Percentiles rank a stretch among this genome's conserved stretches.
These are phyloP conservation scores for Ammodytes marinus DNA, from an alignment of 2,113 vertebrate species.

Conservation along the genomic window DNA sequence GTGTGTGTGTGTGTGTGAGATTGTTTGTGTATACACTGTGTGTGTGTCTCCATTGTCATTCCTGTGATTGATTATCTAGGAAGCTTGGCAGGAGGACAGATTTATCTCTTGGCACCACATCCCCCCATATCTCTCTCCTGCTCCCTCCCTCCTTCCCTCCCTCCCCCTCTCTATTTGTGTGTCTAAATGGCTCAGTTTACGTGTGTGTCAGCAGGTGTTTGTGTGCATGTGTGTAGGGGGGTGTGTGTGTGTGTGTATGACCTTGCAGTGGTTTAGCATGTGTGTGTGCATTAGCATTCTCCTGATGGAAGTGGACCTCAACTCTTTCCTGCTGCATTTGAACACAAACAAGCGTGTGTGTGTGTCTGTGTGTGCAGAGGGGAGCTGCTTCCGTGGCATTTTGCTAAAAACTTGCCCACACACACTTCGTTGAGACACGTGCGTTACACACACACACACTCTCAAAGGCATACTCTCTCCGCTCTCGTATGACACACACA, in stretches of 20 bases:
- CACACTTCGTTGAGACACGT: constrained; percentile 49
- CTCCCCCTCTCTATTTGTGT: constrained; percentile 37
- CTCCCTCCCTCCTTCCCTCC: constrained; percentile 22
- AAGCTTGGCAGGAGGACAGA: constrained; percentile 82
- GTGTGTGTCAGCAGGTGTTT: constrained; percentile 78
- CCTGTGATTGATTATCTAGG: constrained; percentile 85
- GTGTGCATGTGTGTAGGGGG: constrained; percentile 58
- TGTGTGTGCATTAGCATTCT: constrained; percentile 63
- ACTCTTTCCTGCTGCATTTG: constrained; percentile 50
- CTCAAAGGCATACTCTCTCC: constrained; percentile 63
- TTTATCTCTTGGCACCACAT: constrained; percentile 79
- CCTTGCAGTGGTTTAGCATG: constrained; percentile 70
- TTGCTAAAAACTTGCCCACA: constrained; percentile 74
- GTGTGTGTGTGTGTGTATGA: constrained; percentile 65
- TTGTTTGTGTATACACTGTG: constrained; percentile 52
- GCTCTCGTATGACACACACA: constrained; percentile 54
- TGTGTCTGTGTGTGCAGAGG: neutral
- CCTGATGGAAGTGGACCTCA: constrained; percentile 67
- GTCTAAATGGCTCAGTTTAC: constrained; percentile 72
- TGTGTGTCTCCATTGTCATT: constrained; percentile 81
- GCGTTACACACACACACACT: constrained; percentile 37
- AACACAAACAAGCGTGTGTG: constrained; percentile 26
- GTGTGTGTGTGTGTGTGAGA: constrained; percentile 62
- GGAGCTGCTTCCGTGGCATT: constrained; percentile 63
- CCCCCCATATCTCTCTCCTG: constrained; percentile 14